Evolutionary conservation across 2,797 vertebrate species (phyloP), one percentile per base, ranked within the genome.

Genomic region (Coreius guichenoti): DNA sequence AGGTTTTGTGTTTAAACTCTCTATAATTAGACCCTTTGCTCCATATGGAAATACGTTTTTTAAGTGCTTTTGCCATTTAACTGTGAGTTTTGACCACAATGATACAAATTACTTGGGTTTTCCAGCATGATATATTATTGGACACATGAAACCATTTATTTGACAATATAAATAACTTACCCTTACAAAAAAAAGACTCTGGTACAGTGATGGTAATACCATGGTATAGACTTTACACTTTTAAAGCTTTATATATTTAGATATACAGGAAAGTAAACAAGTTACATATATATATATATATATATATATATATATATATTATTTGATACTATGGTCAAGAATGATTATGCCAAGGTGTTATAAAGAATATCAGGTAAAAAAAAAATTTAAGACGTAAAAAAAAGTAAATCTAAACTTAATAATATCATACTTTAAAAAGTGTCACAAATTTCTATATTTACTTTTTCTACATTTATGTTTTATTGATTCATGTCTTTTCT

Each of bases 1-100:
- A n/a, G n/a, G 17, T 65, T 80, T 76, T 67, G 58, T 67, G 77
- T 65, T 80, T 63, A 65, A 67, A 47, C 77, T 23, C 76, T 29
- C 6, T 47, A 47, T 80, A 65, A 47, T 80, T 67, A 80, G 17
- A 80, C 26, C 39, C 36, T 29, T 21, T 79, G 26, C 39, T 79
- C 56, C 58, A 79, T 63, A 45, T 79, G 77, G 77, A 79, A 79
- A 79, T 65, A 47, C 0, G 33, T 61, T 56, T 43, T 43, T 61
- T 47, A 29, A 61, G 45, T 75, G 26, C 23, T 47, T 63, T 31
- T 80, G 58, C 58, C 19, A 63, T 80, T 47, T 65, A 21, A 47
- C 58, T 65, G 39, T 33, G 36, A 29, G n/a, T 14, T 79, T 47
- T 13, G 26, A 65, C 77, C 58, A 65, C 54, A 43, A 4, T 51